phyloP scores from a whole-genome alignment of 2,113 vertebrate genomes.

The Lophius piscatorius region DNA sequence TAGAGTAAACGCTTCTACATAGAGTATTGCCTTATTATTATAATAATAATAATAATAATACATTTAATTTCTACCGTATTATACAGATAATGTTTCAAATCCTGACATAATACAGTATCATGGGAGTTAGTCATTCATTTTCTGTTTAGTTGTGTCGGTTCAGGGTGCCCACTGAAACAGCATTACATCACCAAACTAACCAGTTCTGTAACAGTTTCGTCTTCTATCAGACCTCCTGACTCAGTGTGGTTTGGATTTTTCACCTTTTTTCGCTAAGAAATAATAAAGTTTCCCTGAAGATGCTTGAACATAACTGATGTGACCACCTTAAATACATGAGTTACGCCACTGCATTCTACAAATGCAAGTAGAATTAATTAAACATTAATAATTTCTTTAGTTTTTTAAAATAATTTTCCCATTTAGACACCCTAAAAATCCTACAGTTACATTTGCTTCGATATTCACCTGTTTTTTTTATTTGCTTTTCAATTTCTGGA shows the following conservation, averaged over 20 bases:
- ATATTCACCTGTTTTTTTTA: too few species aligned
- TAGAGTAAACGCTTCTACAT: not conserved
- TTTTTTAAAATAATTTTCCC: too few species aligned
- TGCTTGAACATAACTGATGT: not conserved
- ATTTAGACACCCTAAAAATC: too few species aligned
- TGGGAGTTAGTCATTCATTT: slow-evolving; percentile 32
- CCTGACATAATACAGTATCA: slow-evolving; percentile 3
- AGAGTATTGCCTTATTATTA: not conserved
- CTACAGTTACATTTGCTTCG: too few species aligned
- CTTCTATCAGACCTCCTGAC: slow-evolving; percentile 15
- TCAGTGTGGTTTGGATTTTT: not conserved
- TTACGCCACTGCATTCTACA: too few species aligned
- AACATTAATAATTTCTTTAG: too few species aligned
- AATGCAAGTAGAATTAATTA: too few species aligned
- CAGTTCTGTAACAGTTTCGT: slow-evolving; percentile 46
- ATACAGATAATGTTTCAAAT: not conserved
- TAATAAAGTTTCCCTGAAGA: not conserved
- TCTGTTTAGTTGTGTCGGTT: slow-evolving; percentile 5
- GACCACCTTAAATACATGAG: not conserved
- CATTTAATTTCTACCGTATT: too few species aligned
- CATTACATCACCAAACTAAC: slow-evolving; percentile 24
- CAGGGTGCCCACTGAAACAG: not conserved
- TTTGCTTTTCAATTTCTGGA: too few species aligned
- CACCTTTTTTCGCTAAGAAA: not conserved
- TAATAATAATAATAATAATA: too few species aligned